Base-by-base conservation (phyloP, 2,797 vertebrate species). In the Anas capensis region DNA sequence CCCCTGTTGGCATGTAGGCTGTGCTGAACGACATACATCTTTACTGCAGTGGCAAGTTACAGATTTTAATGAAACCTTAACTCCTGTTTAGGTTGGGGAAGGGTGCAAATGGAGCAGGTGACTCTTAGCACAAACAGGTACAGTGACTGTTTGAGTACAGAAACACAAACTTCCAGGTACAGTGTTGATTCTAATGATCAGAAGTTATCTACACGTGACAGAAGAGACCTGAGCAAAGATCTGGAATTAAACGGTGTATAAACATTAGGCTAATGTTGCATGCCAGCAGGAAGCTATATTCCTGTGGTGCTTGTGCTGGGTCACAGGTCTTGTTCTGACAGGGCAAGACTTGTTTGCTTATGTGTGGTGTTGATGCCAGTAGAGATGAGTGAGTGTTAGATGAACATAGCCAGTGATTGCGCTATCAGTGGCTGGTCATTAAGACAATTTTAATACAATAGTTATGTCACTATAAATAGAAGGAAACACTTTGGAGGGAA, bases 291-390 rank as follows among this genome's bases (percentile, higher is more conserved):
- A 88, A 90, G 54, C 62, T 69, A 0, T 94, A 54, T 42, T 96
- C 54, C n/a, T 65, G 46, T 95, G 81, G 54, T 31, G 13, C 38
- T 77, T 72, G 31, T 69, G 36, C 36, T 79, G 71, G 81, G 89
- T 92, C 94, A 89, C 64, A 86, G 88, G 91, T 87, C 84, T 56
- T 96, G 81, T 91, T 96, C 95, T 88, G 71, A 91, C 56, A 92
- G 60, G 75, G 51, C 46, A 90, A 34, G 51, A 73, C 56, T 56
- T 95, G 91, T 96, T 92, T 93, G 88, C 33, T 42, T 93, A 73
- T 76, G 46, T 27, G 38, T 12, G 11, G 27, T 17, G 48, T 16
- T 60, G 75, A 82, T 93, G n/a, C 64, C 82, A 81, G n/a, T 21
- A 77, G 48, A 90, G 90, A 81, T 91, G 90, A 73, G 36, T 8